Evolutionary conservation across 2,797 vertebrate species (phyloP).

Genomic region (Anabas testudineus): DNA sequence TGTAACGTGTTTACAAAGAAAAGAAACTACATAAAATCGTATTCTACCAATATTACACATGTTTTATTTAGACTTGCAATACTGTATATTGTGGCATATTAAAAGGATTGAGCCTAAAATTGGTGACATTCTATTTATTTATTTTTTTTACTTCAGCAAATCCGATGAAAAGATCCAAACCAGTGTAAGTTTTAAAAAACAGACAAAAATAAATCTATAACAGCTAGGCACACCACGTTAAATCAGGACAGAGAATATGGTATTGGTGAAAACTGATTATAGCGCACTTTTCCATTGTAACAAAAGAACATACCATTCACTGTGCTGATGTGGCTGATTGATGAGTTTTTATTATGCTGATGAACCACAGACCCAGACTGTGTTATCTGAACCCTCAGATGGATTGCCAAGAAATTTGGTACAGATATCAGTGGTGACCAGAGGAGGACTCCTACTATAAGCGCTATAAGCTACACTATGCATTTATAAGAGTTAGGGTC

Average conservation of each 20-base stretch:
- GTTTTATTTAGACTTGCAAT: too few species aligned
- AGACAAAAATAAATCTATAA: not conserved
- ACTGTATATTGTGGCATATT: too few species aligned
- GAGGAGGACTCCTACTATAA: not conserved
- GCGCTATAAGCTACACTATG: too few species aligned
- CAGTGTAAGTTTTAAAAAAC: not conserved
- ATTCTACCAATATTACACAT: too few species aligned
- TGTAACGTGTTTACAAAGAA: slow-evolving; percentile 7
- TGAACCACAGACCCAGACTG: not conserved
- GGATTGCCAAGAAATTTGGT: not conserved
- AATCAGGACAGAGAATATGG: not conserved
- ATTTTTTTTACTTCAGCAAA: too few species aligned
- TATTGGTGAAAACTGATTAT: not conserved
- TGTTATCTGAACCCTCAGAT: not conserved
- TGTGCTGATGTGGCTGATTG: not conserved
- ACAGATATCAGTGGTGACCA: not conserved
- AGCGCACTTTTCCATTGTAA: not conserved
- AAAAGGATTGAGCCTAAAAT: too few species aligned
- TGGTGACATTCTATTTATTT: too few species aligned
- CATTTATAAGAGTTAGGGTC: too few species aligned
- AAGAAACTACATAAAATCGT: not conserved
- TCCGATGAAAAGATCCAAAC: not conserved
- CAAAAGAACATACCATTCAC: not conserved
- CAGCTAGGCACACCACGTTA: not conserved
- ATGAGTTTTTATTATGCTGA: not conserved